Evolutionary conservation across 2,888 invertebrate species (phyloP).

Genomic region (Drosophila colorata): DNA sequence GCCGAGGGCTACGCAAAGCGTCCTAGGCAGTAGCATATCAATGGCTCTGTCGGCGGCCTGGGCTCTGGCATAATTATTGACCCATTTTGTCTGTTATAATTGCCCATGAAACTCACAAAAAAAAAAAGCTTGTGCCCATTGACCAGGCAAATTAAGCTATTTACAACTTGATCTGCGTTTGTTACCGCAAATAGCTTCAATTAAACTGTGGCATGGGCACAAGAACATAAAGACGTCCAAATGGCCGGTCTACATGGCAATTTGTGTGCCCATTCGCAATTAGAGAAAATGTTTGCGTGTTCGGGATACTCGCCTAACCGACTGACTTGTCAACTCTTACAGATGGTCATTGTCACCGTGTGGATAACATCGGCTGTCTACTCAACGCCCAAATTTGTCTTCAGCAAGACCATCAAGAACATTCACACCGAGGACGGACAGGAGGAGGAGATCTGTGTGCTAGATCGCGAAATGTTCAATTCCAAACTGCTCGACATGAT

Average conservation of each 20-base stretch:
- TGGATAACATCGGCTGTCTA: slow-evolving; percentile 94
- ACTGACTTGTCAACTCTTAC: slow-evolving; percentile 66
- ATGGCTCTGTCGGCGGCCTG: neutral
- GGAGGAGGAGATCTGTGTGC: slow-evolving; percentile 88
- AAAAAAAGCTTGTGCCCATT: slow-evolving; percentile 6
- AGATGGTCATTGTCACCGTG: slow-evolving; percentile 91
- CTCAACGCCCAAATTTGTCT: slow-evolving; percentile 93
- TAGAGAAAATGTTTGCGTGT: slow-evolving; percentile 61
- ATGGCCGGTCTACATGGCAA: slow-evolving; percentile 41
- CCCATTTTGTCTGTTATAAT: slow-evolving; percentile 22
- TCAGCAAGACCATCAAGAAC: slow-evolving; percentile 91
- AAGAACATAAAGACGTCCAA: slow-evolving; percentile 30
- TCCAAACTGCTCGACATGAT: slow-evolving; percentile 92
- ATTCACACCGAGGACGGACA: slow-evolving; percentile 84
- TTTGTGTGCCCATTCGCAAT: slow-evolving; percentile 49
- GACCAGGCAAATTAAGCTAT: slow-evolving; percentile 43
- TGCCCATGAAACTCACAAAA: neutral
- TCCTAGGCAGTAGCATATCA: slow-evolving; percentile 7
- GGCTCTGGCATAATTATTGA: slow-evolving; percentile 14
- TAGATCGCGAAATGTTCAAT: slow-evolving; percentile 91
- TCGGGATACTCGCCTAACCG: slow-evolving; percentile 13
- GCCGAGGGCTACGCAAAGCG: slow-evolving; percentile 17
- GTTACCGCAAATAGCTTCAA: slow-evolving; percentile 53
- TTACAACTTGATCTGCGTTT: slow-evolving; percentile 53
- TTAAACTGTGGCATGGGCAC: slow-evolving; percentile 42